phyloP scores from a whole-genome alignment of 1,140 invertebrate species.

The Asobara japonica region DNA sequence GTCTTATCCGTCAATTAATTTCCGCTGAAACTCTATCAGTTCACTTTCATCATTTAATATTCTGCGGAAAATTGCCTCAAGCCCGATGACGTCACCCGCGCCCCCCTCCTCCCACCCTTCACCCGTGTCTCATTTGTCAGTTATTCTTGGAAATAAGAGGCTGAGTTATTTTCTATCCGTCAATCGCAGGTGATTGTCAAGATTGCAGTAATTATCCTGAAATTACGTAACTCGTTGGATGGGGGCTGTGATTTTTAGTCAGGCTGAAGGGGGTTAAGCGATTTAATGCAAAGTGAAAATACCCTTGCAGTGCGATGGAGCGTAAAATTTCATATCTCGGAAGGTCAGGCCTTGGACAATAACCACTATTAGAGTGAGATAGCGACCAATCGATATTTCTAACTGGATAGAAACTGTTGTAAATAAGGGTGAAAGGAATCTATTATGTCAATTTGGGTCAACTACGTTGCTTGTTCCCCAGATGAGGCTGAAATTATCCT shows the following conservation, averaged over 20 bases:
- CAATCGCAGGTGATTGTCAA: not conserved
- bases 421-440: constrained; percentile 17
- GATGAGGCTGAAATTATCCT: constrained; percentile 8
- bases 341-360: not conserved
- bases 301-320: constrained; percentile 20
- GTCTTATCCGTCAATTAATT: no score
- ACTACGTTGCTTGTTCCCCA: constrained; percentile 3
- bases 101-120: no score
- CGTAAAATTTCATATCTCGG: constrained; percentile 28
- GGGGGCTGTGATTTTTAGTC: constrained; percentile 25
- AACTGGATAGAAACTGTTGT: constrained; percentile 30
- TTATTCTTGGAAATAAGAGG: constrained; percentile 1
- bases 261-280: not conserved
- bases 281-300: constrained; percentile 23
- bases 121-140: not conserved
- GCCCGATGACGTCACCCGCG: not conserved
- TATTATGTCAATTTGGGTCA: constrained; percentile 15
- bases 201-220: not conserved
- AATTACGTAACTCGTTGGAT: constrained; percentile 21
- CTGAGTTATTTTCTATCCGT: not conserved
- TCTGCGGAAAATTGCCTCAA: not conserved
- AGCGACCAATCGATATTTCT: constrained; percentile 22
- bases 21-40: not conserved
- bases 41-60: not conserved
- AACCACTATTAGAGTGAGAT: not conserved